Evolutionary conservation across 2,113 vertebrate genomes (phyloP), one percentile per base, ranked within the genome.

Genomic region (Sebastes schlegelii): DNA sequence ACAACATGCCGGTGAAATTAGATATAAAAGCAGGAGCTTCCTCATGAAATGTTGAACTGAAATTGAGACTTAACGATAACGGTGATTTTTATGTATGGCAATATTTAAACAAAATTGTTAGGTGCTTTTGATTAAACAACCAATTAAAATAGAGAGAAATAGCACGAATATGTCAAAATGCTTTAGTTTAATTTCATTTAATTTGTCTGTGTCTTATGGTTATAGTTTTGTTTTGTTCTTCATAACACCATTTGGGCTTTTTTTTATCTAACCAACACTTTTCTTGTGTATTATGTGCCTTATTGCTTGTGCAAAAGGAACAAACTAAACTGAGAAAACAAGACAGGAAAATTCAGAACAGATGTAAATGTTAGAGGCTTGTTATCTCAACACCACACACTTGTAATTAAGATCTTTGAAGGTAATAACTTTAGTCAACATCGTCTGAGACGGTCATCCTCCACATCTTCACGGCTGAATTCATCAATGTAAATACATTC

Each of bases 331-430:
- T 4, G 48, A 62, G 17, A 16, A 54, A 52, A 46, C 2, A 21
- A 67, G n/a, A 13, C 40, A 12, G 23, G 21, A 19, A 79, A 54
- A 67, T 9, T 49, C 11, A 43, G 23, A 26, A 75, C 71, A 63
- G 48, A 63, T 63, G 49, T 57, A 49, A 74, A 60, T 1, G 0
- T 70, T 0, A 5, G 62, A 75, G 23, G 42, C 71, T 65, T 52
- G 42, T 74, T 84, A 74, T 77, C 14, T 46, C 52, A 43, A 34
- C 63, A 78, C 71, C 68, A 69, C 21, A 67, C 9, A 55, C 43
- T 66, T 52, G 52, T 49, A 75, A 73, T 55, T 74, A 70, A 34
- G 5, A 76, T 78, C 42, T 86, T 71, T 75, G 60, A 77, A 69
- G 57, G 17, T 61, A 48, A 40, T 43, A 61, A 57, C 51, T 62